These are phyloP conservation scores for Percina caprodes DNA, from an alignment of 2,113 vertebrate species.

Conservation along the genomic window DNA sequence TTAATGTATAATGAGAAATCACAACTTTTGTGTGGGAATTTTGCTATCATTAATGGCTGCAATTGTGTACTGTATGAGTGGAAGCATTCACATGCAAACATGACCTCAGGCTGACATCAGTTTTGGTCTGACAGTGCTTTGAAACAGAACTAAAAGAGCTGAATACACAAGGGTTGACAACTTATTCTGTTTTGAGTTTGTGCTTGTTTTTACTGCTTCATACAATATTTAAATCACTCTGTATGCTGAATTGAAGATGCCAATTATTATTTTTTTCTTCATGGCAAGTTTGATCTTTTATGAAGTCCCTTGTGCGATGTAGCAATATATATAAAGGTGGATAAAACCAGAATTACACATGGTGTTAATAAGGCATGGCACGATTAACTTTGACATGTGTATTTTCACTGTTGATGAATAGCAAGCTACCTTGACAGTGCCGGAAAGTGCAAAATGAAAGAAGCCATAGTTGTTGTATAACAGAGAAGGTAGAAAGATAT, in stretches of 20 bases:
- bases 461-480: background rate
- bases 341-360: background rate
- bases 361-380: background rate
- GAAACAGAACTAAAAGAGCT: background rate
- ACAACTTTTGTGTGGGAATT: slow-evolving; percentile 51
- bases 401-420: background rate
- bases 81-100: slow-evolving; percentile 30
- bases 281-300: background rate
- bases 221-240: background rate
- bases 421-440: background rate
- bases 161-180: slow-evolving; percentile 18
- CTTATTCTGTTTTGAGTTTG: slow-evolving; percentile 4
- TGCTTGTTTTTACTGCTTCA: slow-evolving; percentile 25
- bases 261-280: background rate
- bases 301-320: background rate
- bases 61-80: slow-evolving; percentile 17
- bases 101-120: slow-evolving; percentile 49
- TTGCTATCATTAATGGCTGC: slow-evolving; percentile 44
- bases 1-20: slow-evolving; percentile 44
- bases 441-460: background rate
- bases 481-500: background rate
- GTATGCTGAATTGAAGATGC: background rate
- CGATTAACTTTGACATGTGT: background rate
- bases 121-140: slow-evolving; percentile 27
- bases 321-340: background rate